Percentiles rank a stretch among this genome's conserved stretches.
Evolutionary conservation across 2,113 vertebrate species (phyloP).

Genomic region (Chauna torquata): DNA sequence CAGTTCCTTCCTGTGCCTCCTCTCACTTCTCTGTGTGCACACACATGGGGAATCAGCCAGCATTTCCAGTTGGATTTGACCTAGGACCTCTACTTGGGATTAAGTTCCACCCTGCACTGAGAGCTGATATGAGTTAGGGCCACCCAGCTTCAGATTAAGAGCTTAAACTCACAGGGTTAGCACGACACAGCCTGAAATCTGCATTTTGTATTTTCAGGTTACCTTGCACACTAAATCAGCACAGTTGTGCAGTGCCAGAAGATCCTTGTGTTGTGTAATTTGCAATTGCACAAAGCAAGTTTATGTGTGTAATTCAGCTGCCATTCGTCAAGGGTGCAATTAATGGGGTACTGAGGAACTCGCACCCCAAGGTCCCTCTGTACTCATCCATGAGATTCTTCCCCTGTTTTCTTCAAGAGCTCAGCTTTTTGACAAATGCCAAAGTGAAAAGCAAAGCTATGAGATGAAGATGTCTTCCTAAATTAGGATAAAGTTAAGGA

Average conservation of each 20-base stretch:
- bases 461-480: not conserved
- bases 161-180: not conserved
- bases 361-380: not conserved
- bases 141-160: not conserved
- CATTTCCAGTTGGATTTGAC: not conserved
- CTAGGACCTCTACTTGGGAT: not conserved
- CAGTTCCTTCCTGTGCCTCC: not conserved
- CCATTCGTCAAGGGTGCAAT: not conserved
- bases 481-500: not conserved
- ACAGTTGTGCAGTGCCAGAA: not conserved
- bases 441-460: not conserved
- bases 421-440: not conserved
- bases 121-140: not conserved
- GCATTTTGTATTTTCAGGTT: not conserved
- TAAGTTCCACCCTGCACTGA: not conserved
- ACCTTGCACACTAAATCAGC: not conserved
- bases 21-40: not conserved
- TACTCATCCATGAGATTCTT: not conserved
- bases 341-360: not conserved
- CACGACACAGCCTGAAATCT: not conserved
- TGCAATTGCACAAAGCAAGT: not conserved
- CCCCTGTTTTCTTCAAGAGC: not conserved
- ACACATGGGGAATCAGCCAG: not conserved
- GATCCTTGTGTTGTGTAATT: not conserved
- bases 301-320: not conserved